A percentile compares a stretch with the other conserved stretches of the same genome.
Evolutionary conservation across 2,888 invertebrate species (phyloP).

Genomic region (Mythimna vitellina): DNA sequence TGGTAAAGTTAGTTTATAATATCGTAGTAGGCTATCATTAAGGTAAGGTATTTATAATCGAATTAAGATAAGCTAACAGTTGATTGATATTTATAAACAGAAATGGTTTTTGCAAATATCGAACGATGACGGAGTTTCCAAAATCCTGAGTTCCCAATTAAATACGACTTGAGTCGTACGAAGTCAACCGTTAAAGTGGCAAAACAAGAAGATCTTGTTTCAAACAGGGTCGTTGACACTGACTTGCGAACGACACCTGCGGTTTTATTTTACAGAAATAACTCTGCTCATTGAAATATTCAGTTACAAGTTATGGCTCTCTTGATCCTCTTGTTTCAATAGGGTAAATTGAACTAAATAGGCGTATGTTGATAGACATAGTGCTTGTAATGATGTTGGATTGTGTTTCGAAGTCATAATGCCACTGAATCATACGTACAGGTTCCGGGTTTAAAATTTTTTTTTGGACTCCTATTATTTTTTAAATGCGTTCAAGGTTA

Average conservation of each 20-base stretch:
- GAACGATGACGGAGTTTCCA: slow-evolving; percentile 7
- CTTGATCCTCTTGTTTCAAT: not conserved
- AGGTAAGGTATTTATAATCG: slow-evolving; percentile 5
- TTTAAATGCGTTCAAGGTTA: not conserved
- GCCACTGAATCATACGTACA: not conserved
- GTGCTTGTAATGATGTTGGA: not conserved
- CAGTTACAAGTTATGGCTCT: slow-evolving; percentile 4
- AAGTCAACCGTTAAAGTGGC: slow-evolving; percentile 21
- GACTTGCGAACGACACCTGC: slow-evolving; percentile 30
- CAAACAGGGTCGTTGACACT: slow-evolving; percentile 58
- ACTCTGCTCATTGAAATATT: slow-evolving; percentile 19
- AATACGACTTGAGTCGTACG: slow-evolving; percentile 24
- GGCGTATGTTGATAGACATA: not conserved
- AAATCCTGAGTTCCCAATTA: slow-evolving; percentile 33
- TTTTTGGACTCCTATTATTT: not conserved
- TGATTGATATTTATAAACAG: slow-evolving; percentile 18
- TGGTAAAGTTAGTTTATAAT: slow-evolving; percentile 1
- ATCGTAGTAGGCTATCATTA: slow-evolving; percentile 23
- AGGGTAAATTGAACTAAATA: not conserved
- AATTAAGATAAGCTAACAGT: slow-evolving; percentile 33
- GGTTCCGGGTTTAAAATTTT: not conserved
- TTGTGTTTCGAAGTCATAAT: not conserved
- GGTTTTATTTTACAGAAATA: slow-evolving; percentile 34
- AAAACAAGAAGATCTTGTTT: slow-evolving; percentile 61
- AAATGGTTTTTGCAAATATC: slow-evolving; percentile 12